Conservation (phyloP, 2,113 vertebrate genomes). For the Furnarius figulus region DNA sequence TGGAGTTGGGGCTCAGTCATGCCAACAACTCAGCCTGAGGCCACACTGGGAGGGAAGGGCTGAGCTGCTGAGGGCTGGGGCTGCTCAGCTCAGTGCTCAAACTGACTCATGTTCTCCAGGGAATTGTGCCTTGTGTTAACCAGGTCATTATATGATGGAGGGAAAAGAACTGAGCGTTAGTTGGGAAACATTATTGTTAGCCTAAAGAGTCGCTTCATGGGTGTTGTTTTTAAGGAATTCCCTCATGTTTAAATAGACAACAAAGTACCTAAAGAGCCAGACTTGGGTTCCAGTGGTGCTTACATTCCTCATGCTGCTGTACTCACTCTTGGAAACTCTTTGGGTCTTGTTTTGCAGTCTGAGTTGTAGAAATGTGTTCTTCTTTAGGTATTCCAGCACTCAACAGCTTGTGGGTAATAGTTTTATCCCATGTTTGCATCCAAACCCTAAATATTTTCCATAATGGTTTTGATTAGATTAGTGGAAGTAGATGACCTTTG, state of each 20-base stretch:
- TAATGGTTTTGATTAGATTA: neutral
- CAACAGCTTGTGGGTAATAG: neutral
- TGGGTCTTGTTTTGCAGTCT: neutral
- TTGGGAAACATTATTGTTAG: neutral
- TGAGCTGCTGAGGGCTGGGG: neutral
- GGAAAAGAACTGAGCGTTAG: neutral
- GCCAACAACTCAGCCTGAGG: accelerated
- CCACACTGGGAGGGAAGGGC: neutral
- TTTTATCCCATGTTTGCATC: neutral
- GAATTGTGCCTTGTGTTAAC: neutral
- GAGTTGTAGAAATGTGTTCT: neutral
- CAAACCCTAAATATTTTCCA: neutral
- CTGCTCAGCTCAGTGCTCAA: neutral
- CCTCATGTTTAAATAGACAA: neutral
- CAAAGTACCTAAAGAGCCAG: neutral
- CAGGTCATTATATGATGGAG: neutral
- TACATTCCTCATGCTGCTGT: neutral
- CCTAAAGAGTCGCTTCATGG: neutral
- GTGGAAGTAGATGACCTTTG: neutral
- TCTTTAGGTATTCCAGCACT: neutral
- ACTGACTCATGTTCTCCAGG: neutral
- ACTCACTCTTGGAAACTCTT: neutral
- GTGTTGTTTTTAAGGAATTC: neutral
- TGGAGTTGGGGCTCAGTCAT: accelerated
- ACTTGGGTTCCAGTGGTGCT: neutral